phyloP scores from a whole-genome alignment of 2,888 invertebrate species.

The Oeneis ivallda region DNA sequence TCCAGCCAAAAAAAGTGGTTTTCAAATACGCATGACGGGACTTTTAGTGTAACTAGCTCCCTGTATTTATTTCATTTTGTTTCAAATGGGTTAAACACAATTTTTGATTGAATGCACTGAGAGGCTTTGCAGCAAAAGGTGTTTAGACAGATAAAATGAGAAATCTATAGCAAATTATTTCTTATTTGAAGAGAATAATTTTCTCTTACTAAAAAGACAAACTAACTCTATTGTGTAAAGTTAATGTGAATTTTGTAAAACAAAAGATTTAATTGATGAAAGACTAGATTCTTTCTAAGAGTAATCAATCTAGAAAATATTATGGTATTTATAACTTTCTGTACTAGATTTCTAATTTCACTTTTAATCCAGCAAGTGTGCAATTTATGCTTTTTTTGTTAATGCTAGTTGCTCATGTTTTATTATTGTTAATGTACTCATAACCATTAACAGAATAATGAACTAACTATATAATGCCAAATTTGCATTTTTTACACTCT shows the following conservation, averaged over 20 bases:
- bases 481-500: neutral
- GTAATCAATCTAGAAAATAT: no score
- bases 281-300: neutral
- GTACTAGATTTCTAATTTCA: slow-evolving; percentile 14
- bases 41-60: no score
- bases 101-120: neutral
- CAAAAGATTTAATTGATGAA: neutral
- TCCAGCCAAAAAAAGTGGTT: no score
- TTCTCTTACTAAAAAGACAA: neutral
- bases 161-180: no score
- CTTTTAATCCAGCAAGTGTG: slow-evolving; percentile 1
- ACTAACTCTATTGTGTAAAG: neutral
- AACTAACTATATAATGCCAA: neutral
- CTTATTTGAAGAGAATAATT: neutral
- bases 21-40: no score
- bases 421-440: neutral
- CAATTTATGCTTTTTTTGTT: slow-evolving; percentile 10
- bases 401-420: neutral
- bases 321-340: neutral
- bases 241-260: neutral
- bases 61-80: neutral
- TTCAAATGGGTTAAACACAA: neutral
- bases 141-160: neutral
- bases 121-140: neutral
- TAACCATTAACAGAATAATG: neutral